Conservation (phyloP, 2,113 vertebrate genomes). For the Oncorhynchus keta region DNA sequence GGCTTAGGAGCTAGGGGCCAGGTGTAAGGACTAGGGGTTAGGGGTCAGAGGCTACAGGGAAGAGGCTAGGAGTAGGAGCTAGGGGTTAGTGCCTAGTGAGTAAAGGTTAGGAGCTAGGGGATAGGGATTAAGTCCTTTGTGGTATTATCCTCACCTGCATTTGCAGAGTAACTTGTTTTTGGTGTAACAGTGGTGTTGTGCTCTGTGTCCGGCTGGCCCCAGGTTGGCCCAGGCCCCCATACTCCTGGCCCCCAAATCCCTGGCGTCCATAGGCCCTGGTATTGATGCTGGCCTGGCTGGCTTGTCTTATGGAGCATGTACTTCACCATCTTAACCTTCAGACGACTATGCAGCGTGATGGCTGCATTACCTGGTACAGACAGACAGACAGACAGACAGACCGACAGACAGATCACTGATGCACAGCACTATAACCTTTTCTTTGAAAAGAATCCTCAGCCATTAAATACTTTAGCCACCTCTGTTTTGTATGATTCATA, state of each 20-base stretch:
- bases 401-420: conserved; percentile 3
- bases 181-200: conserved; percentile 65
- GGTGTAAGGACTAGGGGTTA: too few species aligned
- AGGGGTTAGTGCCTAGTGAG: too few species aligned
- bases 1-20: too few species aligned
- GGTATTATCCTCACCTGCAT: conserved; percentile 66
- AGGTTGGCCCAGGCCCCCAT: too few species aligned
- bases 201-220: conserved; percentile 15
- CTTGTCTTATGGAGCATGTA: conserved; percentile 64
- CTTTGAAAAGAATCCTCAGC: conserved; percentile 19
- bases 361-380: conserved; percentile 73
- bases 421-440: background rate
- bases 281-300: conserved; percentile 35
- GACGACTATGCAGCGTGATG: conserved; percentile 77
- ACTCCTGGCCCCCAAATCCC: too few species aligned
- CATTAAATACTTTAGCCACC: conserved; percentile 64
- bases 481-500: conserved; percentile 63
- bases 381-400: background rate
- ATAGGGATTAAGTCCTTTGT: background rate
- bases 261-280: background rate
- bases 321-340: conserved; percentile 82
- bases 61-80: too few species aligned
- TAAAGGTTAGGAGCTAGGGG: too few species aligned
- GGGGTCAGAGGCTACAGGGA: too few species aligned
- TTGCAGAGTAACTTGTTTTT: conserved; percentile 73